These are phyloP conservation scores for Apantesis nais DNA, from an alignment of 2,888 invertebrate genomes.

Conservation along the genomic window DNA sequence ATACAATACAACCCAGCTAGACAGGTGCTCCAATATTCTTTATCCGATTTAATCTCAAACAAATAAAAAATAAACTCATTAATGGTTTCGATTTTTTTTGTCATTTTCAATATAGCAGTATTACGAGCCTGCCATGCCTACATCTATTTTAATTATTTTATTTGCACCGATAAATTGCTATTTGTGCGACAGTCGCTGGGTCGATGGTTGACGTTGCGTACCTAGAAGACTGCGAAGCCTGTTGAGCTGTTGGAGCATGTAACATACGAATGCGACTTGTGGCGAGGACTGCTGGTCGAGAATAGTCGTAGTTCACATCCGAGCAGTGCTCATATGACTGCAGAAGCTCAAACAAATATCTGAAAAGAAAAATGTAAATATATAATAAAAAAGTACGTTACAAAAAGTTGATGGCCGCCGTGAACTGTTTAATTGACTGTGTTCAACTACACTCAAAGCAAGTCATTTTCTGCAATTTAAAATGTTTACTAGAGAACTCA, in stretches of 20 bases:
- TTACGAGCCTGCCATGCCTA: too few species aligned
- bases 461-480: too few species aligned
- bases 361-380: constrained; percentile 46
- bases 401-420: background rate
- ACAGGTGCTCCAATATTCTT: too few species aligned
- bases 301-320: constrained; percentile 69
- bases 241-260: constrained; percentile 32
- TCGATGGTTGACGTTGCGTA: constrained; percentile 7
- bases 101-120: too few species aligned
- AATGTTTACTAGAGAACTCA: too few species aligned
- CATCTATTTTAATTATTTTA: too few species aligned
- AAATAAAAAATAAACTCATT: too few species aligned
- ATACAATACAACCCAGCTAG: too few species aligned
- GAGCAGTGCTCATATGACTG: constrained; percentile 87
- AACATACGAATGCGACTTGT: constrained; percentile 54
- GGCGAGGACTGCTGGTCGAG: constrained; percentile 59
- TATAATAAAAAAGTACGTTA: background rate
- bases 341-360: constrained; percentile 88
- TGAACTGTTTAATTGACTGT: too few species aligned
- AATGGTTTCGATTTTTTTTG: too few species aligned
- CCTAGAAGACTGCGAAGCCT: constrained; percentile 45
- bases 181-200: background rate
- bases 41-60: too few species aligned
- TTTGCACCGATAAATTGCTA: background rate
- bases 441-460: too few species aligned